Conservation (phyloP, 2,888 invertebrate genomes). For the Galeopsomyia nigrocyanea region DNA sequence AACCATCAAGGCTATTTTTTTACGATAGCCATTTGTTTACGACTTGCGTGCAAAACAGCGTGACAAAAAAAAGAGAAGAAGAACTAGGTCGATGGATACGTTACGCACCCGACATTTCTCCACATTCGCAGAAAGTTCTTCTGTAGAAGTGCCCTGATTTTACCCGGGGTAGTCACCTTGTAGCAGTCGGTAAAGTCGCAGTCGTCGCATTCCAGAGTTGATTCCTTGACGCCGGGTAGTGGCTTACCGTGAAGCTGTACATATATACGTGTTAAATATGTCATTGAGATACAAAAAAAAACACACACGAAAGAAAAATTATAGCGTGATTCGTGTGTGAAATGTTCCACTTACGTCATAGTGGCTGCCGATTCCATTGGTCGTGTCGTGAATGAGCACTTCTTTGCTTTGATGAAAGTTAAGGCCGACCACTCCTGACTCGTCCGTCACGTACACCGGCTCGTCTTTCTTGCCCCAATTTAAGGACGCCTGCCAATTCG, state of each 20-base stretch:
- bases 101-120: conserved; percentile 83
- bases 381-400: conserved; percentile 81
- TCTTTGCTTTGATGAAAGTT: conserved; percentile 94
- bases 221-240: conserved; percentile 61
- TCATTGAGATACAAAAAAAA: background rate
- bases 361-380: conserved; percentile 74
- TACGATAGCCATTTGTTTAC: too few relatives aligned
- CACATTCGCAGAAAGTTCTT: conserved; percentile 94
- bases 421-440: conserved; percentile 88
- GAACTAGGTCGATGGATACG: background rate
- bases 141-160: conserved; percentile 85
- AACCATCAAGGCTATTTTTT: too few relatives aligned
- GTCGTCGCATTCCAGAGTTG: conserved; percentile 73
- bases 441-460: conserved; percentile 87
- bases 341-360: conserved; percentile 71
- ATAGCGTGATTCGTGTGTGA: background rate
- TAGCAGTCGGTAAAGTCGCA: conserved; percentile 73
- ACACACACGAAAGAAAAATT: background rate
- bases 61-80: background rate
- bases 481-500: conserved; percentile 74
- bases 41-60: too few relatives aligned
- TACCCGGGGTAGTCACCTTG: conserved; percentile 84
- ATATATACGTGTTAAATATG: background rate
- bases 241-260: conserved; percentile 64
- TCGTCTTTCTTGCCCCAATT: conserved; percentile 88